Conservation (phyloP, 2,888 invertebrate species). For the Pheosia tremula region DNA sequence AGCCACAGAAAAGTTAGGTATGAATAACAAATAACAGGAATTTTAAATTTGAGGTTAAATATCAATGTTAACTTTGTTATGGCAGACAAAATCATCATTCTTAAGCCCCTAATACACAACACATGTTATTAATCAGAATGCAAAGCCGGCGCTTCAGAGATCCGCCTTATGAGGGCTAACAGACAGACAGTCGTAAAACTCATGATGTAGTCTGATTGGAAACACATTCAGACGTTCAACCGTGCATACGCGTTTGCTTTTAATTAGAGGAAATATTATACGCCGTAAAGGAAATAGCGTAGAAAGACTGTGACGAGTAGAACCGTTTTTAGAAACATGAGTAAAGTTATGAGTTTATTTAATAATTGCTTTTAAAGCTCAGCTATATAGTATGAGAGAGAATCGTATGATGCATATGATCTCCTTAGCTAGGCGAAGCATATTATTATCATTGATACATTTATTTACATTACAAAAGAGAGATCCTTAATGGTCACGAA, state of each 20-base stretch:
- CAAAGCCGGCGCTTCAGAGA: conserved; percentile 66
- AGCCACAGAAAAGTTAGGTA: too few species aligned
- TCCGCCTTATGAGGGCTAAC: conserved; percentile 64
- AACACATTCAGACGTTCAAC: conserved; percentile 70
- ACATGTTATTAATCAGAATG: conserved; percentile 76
- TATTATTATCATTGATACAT: too few species aligned
- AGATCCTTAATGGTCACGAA: too few species aligned
- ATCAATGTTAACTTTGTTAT: conserved; percentile 27
- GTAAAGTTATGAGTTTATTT: neutral
- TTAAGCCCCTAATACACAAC: conserved; percentile 47
- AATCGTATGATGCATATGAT: too few species aligned
- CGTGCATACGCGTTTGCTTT: conserved; percentile 67
- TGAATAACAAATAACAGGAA: neutral
- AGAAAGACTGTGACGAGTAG: conserved; percentile 34
- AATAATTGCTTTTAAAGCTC: neutral
- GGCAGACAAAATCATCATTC: conserved; percentile 43
- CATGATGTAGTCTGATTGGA: conserved; percentile 70
- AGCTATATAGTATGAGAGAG: neutral
- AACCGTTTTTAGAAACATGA: neutral
- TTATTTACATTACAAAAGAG: too few species aligned
- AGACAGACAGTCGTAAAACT: conserved; percentile 78
- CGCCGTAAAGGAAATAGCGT: conserved; percentile 53
- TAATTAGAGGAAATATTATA: conserved; percentile 74
- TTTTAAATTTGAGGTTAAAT: neutral
- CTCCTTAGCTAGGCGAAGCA: too few species aligned